Conservation (phyloP, 1,140 invertebrate species). For the Tetraneura akinire region DNA sequence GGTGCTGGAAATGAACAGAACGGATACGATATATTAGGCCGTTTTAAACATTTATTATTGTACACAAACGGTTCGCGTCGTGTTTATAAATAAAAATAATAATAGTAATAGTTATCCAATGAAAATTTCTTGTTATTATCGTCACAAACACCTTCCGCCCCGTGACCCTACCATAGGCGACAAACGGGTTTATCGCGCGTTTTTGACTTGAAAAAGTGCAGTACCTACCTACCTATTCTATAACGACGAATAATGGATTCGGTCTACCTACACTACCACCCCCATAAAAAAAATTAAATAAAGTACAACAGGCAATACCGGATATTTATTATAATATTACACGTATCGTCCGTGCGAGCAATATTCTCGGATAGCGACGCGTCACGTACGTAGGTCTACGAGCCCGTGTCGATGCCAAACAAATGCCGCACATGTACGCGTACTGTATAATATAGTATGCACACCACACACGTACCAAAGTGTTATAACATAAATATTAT, state of each 20-base stretch:
- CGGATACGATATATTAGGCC: neutral
- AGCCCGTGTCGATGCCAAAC: neutral
- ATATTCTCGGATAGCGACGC: neutral
- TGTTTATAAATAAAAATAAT: neutral
- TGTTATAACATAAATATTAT: too few relatives aligned
- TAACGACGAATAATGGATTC: neutral
- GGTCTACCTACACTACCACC: conserved; percentile 11
- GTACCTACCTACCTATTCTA: neutral
- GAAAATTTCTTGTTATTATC: neutral
- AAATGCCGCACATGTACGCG: too few relatives aligned
- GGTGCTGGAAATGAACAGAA: conserved; percentile 21
- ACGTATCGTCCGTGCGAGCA: neutral
- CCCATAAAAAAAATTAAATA: neutral
- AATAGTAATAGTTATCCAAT: neutral
- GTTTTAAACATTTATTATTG: neutral
- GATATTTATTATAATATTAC: neutral
- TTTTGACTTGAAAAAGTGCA: conserved; percentile 15
- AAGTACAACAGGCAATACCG: too few relatives aligned
- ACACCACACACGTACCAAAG: too few relatives aligned
- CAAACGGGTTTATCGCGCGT: conserved; percentile 3
- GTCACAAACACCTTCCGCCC: neutral
- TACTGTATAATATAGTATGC: too few relatives aligned
- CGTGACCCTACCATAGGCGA: neutral
- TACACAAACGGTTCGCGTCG: neutral
- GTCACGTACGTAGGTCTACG: neutral